phyloP scores from a whole-genome alignment of 2,113 vertebrate genomes.

The Furnarius figulus region DNA sequence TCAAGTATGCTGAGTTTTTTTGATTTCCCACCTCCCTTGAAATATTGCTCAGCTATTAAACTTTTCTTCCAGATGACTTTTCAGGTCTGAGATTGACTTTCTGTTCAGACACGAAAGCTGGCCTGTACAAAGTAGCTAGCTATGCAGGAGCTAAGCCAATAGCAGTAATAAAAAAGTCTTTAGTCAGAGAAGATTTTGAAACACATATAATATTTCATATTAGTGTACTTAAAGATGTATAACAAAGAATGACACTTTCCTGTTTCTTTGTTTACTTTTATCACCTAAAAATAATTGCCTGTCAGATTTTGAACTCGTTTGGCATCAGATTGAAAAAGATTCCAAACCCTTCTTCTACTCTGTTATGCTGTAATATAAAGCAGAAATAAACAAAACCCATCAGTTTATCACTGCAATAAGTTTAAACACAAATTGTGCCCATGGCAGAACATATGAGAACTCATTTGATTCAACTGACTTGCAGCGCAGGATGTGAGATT shows the following conservation, averaged over 20 bases:
- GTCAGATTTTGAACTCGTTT: not conserved
- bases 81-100: not conserved
- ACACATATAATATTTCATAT: not conserved
- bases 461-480: not conserved
- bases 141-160: not conserved
- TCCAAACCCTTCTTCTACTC: not conserved
- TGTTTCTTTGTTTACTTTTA: not conserved
- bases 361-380: not conserved
- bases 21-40: rapidly evolving
- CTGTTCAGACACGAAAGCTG: not conserved
- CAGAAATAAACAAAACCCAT: not conserved
- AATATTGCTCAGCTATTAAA: not conserved
- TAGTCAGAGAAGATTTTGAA: not conserved
- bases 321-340: not conserved
- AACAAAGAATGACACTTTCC: not conserved
- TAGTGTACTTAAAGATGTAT: not conserved
- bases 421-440: not conserved
- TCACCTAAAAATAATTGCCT: not conserved
- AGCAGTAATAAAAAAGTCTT: not conserved
- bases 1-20: not conserved
- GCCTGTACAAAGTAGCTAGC: not conserved
- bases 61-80: not conserved
- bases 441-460: not conserved
- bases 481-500: not conserved
- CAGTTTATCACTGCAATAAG: not conserved